Evolutionary conservation across 53 echinoderm and acorn worm species (phyloP).

Genomic region (Paelopatides confundens): DNA sequence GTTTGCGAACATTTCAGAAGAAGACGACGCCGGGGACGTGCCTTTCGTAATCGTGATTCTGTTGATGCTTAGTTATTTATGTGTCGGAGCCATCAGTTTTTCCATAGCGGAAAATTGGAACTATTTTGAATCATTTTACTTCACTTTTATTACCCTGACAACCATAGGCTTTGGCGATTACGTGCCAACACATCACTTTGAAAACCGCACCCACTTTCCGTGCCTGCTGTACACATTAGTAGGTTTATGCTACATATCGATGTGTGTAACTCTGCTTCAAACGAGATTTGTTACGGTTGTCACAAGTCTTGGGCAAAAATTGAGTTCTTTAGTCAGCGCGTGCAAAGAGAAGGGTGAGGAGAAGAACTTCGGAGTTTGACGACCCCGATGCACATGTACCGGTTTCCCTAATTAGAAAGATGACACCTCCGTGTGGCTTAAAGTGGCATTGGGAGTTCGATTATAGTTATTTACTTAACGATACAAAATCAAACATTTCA

Average conservation of each 20-base stretch:
- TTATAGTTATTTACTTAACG: too few relatives aligned
- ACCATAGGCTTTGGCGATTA: constrained; percentile 76
- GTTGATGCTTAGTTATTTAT: constrained; percentile 58
- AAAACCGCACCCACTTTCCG: constrained; percentile 59
- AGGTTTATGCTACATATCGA: constrained; percentile 74
- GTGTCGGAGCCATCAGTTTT: constrained; percentile 62
- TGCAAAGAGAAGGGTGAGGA: background rate
- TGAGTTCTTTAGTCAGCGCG: background rate
- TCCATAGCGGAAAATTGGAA: constrained; percentile 57
- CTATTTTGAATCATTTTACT: constrained; percentile 69
- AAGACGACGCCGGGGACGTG: constrained; percentile 54
- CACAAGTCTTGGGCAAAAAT: background rate
- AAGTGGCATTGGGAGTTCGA: too few relatives aligned
- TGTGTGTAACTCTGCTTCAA: constrained; percentile 68
- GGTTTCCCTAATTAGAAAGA: too few relatives aligned
- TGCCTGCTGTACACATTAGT: constrained; percentile 64
- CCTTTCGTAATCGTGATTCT: constrained; percentile 58
- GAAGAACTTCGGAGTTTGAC: background rate
- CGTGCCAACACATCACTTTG: constrained; percentile 60
- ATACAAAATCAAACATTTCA: too few relatives aligned
- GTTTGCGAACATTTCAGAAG: constrained; percentile 27
- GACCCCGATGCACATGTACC: background rate
- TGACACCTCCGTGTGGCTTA: too few relatives aligned
- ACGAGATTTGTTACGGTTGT: constrained; percentile 11
- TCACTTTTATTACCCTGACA: constrained; percentile 75